phyloP scores from a whole-genome alignment of 1,140 invertebrate genomes.

The Camponotus floridanus region DNA sequence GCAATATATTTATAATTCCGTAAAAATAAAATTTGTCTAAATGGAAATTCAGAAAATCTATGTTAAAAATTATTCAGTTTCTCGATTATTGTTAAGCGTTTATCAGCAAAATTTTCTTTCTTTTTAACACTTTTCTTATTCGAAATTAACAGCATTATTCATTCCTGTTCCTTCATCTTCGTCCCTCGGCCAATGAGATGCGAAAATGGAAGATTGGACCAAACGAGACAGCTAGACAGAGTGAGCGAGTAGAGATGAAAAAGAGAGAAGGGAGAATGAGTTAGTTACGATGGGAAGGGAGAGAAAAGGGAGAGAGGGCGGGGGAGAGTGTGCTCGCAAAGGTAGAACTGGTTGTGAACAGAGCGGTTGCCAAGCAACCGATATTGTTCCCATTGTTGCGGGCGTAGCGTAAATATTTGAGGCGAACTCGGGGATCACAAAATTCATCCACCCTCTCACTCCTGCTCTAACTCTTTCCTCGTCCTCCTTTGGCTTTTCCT shows the following conservation, averaged over 20 bases:
- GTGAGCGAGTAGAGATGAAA: neutral
- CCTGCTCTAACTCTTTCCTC: neutral
- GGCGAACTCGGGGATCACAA: slow-evolving; percentile 18
- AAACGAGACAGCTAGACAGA: neutral
- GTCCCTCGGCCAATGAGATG: neutral
- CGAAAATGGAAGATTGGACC: slow-evolving; percentile 17
- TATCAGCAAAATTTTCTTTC: slow-evolving; percentile 3
- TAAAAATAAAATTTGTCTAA: neutral
- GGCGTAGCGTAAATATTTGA: slow-evolving; percentile 68
- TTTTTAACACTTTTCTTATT: slow-evolving; percentile 46
- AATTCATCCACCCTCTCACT: neutral
- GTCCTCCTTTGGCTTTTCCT: slow-evolving; percentile 31
- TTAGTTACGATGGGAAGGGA: neutral
- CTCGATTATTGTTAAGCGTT: neutral
- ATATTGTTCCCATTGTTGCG: slow-evolving; percentile 73
- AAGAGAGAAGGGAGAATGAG: slow-evolving; percentile 7
- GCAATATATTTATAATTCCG: no score
- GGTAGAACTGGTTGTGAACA: slow-evolving; percentile 58
- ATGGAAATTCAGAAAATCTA: neutral
- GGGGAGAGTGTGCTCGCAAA: slow-evolving; percentile 25
- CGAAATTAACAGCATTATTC: slow-evolving; percentile 52
- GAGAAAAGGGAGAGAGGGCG: neutral
- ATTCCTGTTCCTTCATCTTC: slow-evolving; percentile 1
- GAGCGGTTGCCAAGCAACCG: slow-evolving; percentile 68
- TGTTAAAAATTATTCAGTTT: neutral